Evolutionary conservation across 2,888 invertebrate species (phyloP).

Genomic region (Rhingia rostrata): DNA sequence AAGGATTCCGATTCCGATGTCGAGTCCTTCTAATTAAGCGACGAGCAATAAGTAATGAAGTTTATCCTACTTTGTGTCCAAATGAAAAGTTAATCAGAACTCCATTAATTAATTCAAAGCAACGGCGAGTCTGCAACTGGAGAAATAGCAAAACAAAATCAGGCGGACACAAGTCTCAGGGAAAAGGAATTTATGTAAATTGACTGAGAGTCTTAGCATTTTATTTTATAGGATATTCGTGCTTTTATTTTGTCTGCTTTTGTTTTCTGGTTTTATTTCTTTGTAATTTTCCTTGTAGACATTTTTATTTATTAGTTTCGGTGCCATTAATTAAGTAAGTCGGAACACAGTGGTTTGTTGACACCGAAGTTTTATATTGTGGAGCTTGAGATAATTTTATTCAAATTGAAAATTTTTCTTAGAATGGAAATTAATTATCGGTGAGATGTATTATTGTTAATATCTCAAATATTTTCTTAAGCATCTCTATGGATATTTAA

Average conservation of each 20-base stretch:
- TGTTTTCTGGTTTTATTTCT: neutral
- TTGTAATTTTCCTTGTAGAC: slow-evolving; percentile 46
- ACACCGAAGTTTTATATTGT: neutral
- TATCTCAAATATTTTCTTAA: too few relatives aligned
- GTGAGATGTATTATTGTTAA: too few relatives aligned
- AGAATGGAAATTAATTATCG: too few relatives aligned
- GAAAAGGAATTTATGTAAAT: slow-evolving; percentile 66
- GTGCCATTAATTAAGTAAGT: slow-evolving; percentile 63
- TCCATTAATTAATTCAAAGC: slow-evolving; percentile 59
- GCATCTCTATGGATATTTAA: too few relatives aligned
- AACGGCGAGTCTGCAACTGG: neutral
- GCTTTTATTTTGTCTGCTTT: slow-evolving; percentile 20
- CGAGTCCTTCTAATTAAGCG: slow-evolving; percentile 42
- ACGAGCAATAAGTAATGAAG: slow-evolving; percentile 56
- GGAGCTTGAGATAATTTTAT: too few relatives aligned
- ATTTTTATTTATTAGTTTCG: slow-evolving; percentile 65
- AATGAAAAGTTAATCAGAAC: slow-evolving; percentile 67
- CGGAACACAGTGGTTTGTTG: slow-evolving; percentile 44
- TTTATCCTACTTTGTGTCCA: slow-evolving; percentile 53
- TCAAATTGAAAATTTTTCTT: too few relatives aligned
- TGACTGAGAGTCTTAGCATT: slow-evolving; percentile 51
- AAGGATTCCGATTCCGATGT: slow-evolving; percentile 10
- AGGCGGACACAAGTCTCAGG: slow-evolving; percentile 39
- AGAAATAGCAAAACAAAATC: slow-evolving; percentile 44
- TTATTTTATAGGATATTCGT: slow-evolving; percentile 45